Evolutionary conservation across 1,140 invertebrate genomes (phyloP).

Genomic region (Drosophila watanabei): DNA sequence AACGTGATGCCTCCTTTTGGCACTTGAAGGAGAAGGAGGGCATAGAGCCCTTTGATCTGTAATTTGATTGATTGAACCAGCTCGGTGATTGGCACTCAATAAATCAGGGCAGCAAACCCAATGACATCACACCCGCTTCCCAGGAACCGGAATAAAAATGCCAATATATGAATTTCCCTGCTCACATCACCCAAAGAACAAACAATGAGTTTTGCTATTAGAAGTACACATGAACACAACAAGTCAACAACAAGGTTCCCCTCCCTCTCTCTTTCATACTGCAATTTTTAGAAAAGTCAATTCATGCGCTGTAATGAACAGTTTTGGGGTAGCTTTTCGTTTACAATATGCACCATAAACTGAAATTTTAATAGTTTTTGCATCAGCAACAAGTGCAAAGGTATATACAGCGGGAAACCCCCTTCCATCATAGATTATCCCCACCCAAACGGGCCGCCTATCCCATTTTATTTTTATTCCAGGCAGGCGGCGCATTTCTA

Average conservation of each 20-base stretch:
- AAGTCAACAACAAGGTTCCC: slow-evolving; percentile 14
- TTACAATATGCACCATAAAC: slow-evolving; percentile 41
- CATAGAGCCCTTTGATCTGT: slow-evolving; percentile 56
- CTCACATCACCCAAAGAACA: slow-evolving; percentile 27
- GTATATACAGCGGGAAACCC: slow-evolving; percentile 7
- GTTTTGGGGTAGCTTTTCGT: slow-evolving; percentile 20
- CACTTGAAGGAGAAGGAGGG: not conserved
- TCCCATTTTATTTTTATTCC: slow-evolving; percentile 23
- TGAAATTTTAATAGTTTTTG: slow-evolving; percentile 31
- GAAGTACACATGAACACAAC: slow-evolving; percentile 3
- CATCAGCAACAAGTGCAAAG: slow-evolving; percentile 7
- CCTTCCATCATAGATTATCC: slow-evolving; percentile 7
- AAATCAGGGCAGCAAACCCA: slow-evolving; percentile 33
- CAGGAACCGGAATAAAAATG: slow-evolving; percentile 21
- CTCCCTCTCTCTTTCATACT: not conserved
- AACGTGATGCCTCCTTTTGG: slow-evolving; percentile 18
- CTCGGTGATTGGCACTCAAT: slow-evolving; percentile 56
- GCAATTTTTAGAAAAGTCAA: slow-evolving; percentile 39
- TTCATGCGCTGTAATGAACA: slow-evolving; percentile 41
- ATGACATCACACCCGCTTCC: slow-evolving; percentile 20
- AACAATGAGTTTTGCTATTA: slow-evolving; percentile 44
- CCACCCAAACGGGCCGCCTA: not conserved
- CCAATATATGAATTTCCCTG: slow-evolving; percentile 24
- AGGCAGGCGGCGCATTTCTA: slow-evolving; percentile 10
- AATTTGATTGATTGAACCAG: slow-evolving; percentile 73